These are phyloP conservation scores for Eira barbara DNA, from an alignment of 2,113 vertebrate species.

Conservation along the genomic window DNA sequence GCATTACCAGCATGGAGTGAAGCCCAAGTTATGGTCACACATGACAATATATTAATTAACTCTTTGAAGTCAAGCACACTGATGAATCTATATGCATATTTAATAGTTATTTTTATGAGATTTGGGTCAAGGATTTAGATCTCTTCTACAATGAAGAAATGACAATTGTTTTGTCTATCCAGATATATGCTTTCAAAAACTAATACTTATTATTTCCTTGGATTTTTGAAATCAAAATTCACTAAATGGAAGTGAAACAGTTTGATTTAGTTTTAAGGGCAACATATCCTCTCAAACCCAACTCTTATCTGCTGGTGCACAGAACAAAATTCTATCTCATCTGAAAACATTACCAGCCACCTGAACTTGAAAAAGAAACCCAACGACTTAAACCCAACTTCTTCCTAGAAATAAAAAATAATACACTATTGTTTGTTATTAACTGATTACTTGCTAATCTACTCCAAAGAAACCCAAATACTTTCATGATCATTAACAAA, in stretches of 20 bases:
- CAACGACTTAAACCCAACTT: neutral
- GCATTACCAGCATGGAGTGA: neutral
- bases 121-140: neutral
- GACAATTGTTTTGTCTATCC: neutral
- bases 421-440: neutral
- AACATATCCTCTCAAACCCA: neutral
- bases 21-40: neutral
- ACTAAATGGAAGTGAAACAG: neutral
- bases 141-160: neutral
- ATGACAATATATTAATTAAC: neutral
- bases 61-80: neutral
- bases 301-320: neutral
- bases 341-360: neutral
- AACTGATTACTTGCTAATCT: neutral
- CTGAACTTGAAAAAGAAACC: neutral
- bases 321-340: neutral
- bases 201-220: neutral
- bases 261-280: neutral
- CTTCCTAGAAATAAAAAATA: neutral
- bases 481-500: neutral
- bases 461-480: neutral
- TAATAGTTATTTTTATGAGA: neutral
- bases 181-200: neutral
- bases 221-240: slow-evolving; percentile 10
- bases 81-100: neutral